Evolutionary conservation across 1,140 invertebrate species (phyloP).

Genomic region (Panagrolaimus sp.): DNA sequence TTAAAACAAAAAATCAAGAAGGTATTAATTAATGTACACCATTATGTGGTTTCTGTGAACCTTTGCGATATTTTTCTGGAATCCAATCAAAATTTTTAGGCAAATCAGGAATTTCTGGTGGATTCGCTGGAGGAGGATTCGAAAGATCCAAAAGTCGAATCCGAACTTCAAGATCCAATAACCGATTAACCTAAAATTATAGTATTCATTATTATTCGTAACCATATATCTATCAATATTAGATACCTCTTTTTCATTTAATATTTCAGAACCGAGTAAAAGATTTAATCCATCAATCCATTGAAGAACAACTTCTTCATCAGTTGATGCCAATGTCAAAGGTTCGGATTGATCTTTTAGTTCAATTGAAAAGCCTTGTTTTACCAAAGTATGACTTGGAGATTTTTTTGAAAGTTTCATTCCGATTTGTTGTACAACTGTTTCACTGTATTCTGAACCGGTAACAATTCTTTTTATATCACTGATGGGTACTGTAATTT

Average conservation of each 20-base stretch:
- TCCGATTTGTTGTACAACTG: slow-evolving; percentile 27
- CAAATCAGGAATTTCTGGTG: slow-evolving; percentile 21
- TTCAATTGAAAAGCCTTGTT: slow-evolving; percentile 14
- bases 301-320: slow-evolving; percentile 23
- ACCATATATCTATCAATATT: neutral
- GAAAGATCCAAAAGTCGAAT: slow-evolving; percentile 28
- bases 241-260: slow-evolving; percentile 3
- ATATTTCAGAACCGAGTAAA: slow-evolving; percentile 25
- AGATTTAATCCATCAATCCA: slow-evolving; percentile 31
- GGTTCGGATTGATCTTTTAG: slow-evolving; percentile 16
- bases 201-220: too few relatives aligned
- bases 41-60: too few relatives aligned
- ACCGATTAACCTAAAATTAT: slow-evolving; percentile 21
- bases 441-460: slow-evolving; percentile 31
- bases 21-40: too few relatives aligned
- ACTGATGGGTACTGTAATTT: slow-evolving; percentile 19
- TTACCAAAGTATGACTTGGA: neutral
- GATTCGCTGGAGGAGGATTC: neutral
- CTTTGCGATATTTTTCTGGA: slow-evolving; percentile 8
- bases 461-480: slow-evolving; percentile 29
- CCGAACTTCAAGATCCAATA: slow-evolving; percentile 33
- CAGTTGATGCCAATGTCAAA: slow-evolving; percentile 20
- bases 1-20: too few relatives aligned
- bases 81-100: slow-evolving; percentile 39
- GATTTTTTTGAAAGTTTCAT: slow-evolving; percentile 31